phyloP scores from a whole-genome alignment of 2,888 invertebrate species.

The Dicyrtoma fusca region DNA sequence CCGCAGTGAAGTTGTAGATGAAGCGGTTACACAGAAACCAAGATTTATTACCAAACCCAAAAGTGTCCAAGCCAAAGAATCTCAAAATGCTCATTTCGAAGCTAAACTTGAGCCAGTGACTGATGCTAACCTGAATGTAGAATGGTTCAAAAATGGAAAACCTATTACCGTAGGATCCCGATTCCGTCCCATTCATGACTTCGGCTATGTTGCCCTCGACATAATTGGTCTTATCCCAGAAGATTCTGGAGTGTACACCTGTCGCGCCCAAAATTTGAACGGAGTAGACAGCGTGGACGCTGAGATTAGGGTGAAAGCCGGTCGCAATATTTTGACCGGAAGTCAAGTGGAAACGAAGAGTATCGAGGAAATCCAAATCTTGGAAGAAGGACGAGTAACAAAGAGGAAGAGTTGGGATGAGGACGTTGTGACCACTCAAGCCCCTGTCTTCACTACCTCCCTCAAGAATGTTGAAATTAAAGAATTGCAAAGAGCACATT shows the following conservation, averaged over 20 bases:
- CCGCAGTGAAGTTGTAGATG: slow-evolving; percentile 64
- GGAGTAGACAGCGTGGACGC: slow-evolving; percentile 82
- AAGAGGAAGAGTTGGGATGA: slow-evolving; percentile 59
- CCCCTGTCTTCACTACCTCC: slow-evolving; percentile 88
- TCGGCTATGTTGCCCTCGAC: slow-evolving; percentile 97
- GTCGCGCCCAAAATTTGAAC: slow-evolving; percentile 85
- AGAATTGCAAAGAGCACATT: slow-evolving; percentile 91
- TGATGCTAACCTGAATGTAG: slow-evolving; percentile 93
- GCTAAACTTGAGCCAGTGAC: slow-evolving; percentile 96
- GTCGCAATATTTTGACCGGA: slow-evolving; percentile 65
- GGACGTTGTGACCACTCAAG: slow-evolving; percentile 85
- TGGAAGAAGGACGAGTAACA: slow-evolving; percentile 64
- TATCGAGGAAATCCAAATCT: slow-evolving; percentile 82
- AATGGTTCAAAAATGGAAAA: slow-evolving; percentile 87
- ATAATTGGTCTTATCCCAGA: slow-evolving; percentile 95
- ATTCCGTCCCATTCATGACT: slow-evolving; percentile 96
- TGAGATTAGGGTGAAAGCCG: slow-evolving; percentile 55
- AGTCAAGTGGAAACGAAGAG: slow-evolving; percentile 83
- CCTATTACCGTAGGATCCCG: slow-evolving; percentile 91
- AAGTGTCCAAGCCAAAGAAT: slow-evolving; percentile 81
- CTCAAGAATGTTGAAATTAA: slow-evolving; percentile 82
- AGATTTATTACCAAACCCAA: slow-evolving; percentile 85
- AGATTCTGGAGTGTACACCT: slow-evolving; percentile 90
- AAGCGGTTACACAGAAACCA: slow-evolving; percentile 73
- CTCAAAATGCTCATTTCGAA: slow-evolving; percentile 95